phyloP scores from a whole-genome alignment of 2,888 invertebrate species.

The Idaea dimidiata region DNA sequence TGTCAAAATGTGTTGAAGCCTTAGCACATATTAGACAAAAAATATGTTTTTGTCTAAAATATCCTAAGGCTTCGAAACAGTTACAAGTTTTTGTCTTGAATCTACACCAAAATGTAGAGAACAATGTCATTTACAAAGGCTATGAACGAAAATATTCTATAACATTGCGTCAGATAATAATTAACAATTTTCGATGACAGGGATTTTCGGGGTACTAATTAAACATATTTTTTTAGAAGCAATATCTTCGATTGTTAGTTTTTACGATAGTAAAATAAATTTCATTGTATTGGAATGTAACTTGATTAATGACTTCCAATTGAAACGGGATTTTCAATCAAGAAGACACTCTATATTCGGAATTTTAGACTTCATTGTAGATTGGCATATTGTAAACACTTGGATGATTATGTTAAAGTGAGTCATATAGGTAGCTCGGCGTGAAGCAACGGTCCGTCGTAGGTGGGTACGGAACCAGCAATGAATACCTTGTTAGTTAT shows the following conservation, averaged over 20 bases:
- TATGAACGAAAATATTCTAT: too few relatives aligned
- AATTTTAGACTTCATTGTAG: constrained; percentile 10
- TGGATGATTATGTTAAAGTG: constrained; percentile 18
- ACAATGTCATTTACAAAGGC: too few relatives aligned
- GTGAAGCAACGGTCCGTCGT: constrained; percentile 21
- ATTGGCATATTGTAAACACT: constrained; percentile 10
- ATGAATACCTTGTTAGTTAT: constrained; percentile 15
- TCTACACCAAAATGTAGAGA: too few relatives aligned
- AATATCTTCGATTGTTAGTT: background rate
- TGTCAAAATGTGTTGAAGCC: too few relatives aligned
- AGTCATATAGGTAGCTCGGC: constrained; percentile 23
- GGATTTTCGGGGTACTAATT: too few relatives aligned
- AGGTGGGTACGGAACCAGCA: constrained; percentile 26
- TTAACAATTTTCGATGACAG: too few relatives aligned
- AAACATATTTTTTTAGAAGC: background rate
- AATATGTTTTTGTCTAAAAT: too few relatives aligned
- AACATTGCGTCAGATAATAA: too few relatives aligned
- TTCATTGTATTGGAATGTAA: background rate
- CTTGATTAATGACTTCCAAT: background rate
- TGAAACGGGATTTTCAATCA: background rate
- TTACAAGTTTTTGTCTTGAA: too few relatives aligned
- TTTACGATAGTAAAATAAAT: background rate
- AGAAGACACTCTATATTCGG: background rate
- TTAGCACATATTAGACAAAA: too few relatives aligned
- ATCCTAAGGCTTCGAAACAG: too few relatives aligned